These are phyloP conservation scores for Dermochelys coriacea DNA, from an alignment of 2,797 vertebrate genomes.

Conservation along the genomic window DNA sequence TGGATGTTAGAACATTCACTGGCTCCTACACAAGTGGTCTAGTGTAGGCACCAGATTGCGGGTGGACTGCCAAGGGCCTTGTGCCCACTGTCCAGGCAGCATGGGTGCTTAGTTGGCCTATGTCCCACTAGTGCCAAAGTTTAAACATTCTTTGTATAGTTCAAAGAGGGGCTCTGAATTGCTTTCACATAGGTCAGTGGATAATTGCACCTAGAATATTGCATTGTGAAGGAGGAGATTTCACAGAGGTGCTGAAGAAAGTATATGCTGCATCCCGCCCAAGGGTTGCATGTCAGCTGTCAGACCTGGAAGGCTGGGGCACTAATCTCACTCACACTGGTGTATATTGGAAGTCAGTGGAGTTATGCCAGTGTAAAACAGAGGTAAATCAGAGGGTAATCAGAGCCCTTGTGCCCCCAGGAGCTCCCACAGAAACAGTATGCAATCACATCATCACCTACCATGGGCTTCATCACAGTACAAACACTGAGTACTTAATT, in stretches of 20 bases:
- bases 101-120: not conserved
- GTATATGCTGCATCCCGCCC: not conserved
- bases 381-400: not conserved
- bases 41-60: not conserved
- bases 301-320: not conserved
- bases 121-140: not conserved
- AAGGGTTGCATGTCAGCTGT: not conserved
- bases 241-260: not conserved
- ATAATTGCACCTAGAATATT: not conserved
- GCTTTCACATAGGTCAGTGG: not conserved
- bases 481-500: not conserved
- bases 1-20: not conserved
- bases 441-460: not conserved
- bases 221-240: not conserved
- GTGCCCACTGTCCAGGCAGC: not conserved
- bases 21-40: not conserved
- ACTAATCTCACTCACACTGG: not conserved
- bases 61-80: not conserved
- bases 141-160: not conserved
- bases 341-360: not conserved
- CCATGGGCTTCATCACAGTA: not conserved
- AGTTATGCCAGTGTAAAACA: not conserved
- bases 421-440: not conserved
- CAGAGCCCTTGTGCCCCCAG: not conserved
- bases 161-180: not conserved